phyloP scores from a whole-genome alignment of 2,888 invertebrate species.

The Synergus japonicus region DNA sequence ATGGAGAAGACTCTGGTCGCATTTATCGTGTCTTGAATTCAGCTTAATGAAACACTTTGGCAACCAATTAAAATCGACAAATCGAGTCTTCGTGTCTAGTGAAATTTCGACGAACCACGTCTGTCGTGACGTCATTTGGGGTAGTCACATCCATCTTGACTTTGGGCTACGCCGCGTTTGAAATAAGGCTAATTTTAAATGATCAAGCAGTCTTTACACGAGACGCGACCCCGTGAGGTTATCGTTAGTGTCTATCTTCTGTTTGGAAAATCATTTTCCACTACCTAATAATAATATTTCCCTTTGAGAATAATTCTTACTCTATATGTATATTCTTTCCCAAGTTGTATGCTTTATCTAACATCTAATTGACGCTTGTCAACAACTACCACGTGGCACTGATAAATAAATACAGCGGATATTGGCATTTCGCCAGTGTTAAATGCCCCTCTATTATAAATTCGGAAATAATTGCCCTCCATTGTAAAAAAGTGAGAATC shows the following conservation, averaged over 20 bases:
- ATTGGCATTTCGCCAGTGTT: conserved; percentile 33
- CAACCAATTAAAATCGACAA: neutral
- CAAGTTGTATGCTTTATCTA: neutral
- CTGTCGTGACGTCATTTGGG: neutral
- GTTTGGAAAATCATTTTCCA: neutral
- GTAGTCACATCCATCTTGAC: conserved; percentile 4
- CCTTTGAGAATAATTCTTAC: neutral
- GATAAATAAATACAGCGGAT: conserved; percentile 40
- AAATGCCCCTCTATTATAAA: conserved; percentile 19
- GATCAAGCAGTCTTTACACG: neutral
- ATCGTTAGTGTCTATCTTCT: neutral
- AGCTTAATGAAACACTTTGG: neutral
- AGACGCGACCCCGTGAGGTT: conserved; percentile 2
- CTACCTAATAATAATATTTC: neutral
- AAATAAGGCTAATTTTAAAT: conserved; percentile 7
- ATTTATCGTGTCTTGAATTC: neutral
- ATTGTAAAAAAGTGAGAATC: neutral
- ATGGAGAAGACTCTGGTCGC: too few relatives aligned
- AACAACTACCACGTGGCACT: conserved; percentile 32
- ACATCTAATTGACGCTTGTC: conserved; percentile 27
- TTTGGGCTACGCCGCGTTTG: neutral
- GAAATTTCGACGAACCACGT: neutral
- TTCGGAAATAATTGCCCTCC: conserved; percentile 9
- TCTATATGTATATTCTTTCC: neutral
- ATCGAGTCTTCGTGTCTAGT: neutral